Percentiles rank a stretch among this genome's conserved stretches.
Conservation (phyloP, 2,113 vertebrate genomes). For the Cyanistes caeruleus region DNA sequence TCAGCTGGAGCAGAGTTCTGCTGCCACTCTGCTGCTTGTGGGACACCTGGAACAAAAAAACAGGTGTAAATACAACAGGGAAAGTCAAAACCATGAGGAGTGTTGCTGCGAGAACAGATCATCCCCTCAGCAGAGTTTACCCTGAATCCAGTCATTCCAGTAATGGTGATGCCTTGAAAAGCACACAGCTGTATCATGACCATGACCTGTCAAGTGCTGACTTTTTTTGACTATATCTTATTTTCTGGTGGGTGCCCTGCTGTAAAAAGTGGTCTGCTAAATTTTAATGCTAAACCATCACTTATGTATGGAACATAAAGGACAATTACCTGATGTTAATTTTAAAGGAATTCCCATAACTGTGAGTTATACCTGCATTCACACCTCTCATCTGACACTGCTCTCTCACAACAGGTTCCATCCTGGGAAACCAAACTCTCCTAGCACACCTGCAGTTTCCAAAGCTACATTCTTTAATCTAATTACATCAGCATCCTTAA, state of each 20-base stretch:
- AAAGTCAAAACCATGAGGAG: neutral
- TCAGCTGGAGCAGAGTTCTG: neutral
- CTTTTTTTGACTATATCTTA: neutral
- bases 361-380: neutral
- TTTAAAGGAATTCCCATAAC: neutral
- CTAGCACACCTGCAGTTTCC: neutral
- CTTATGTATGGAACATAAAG: neutral
- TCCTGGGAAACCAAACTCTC: neutral
- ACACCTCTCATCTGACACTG: neutral
- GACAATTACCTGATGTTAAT: neutral
- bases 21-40: slow-evolving; percentile 16
- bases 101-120: neutral
- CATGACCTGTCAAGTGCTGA: neutral
- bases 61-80: neutral
- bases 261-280: neutral
- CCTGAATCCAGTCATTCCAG: neutral
- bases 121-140: too few species aligned
- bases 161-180: neutral
- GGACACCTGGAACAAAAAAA: slow-evolving; percentile 55
- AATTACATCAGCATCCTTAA: neutral
- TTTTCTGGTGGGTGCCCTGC: neutral
- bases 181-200: neutral
- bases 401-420: neutral
- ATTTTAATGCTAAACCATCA: neutral
- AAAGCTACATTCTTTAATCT: neutral